Evolutionary conservation across 1,140 invertebrate genomes (phyloP), one percentile per base, ranked within the genome.

Genomic region (Diorhabda sublineata): DNA sequence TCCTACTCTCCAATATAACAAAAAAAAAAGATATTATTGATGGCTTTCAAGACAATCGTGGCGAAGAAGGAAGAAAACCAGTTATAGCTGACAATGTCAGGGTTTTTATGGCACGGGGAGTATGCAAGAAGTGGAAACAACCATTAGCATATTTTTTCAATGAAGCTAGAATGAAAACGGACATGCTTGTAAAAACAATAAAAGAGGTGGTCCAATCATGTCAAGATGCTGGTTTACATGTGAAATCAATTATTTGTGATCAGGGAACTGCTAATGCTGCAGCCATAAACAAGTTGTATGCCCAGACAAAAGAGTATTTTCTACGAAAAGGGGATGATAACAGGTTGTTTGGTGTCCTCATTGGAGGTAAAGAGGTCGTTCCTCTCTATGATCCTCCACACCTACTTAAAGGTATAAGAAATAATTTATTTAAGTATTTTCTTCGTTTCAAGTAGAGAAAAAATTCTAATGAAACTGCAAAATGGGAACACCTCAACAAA

Each of bases 51-150:
- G 64, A 70, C 42, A 56, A 61, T 61, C 59, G 69, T 43, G 42
- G n/a, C n/a, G 11, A 42, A 6, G 41, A 58, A 44, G 26, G 41
- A 69, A 67, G 42, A 56, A 5, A 45, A 7, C 52, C 61, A 41
- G 6, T 60, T 52, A 61, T 70, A 5, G 65, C 69, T n/a, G 65
- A 67, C 47, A 56, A 70, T n/a, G 69, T 58, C 7, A 61, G 43
- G 41, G 69, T 70, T 41, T 67, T 70, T 45, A 70, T 70, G 59
- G 41, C 43, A 8, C n/a, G 42, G 58, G 66, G 66, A n/a, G 57
- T 70, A 7, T 66, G 47, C 42, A 67, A 62, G 11, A 56, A 62
- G 42, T 70, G 65, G 66, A 70, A 63, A 45, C 69, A 70, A 45
- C 69, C 60, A 52, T 5, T 68, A 42, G 44, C 11, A 4, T 68